Percentiles rank a stretch among this genome's conserved stretches.
Conservation (phyloP, 2,113 vertebrate species). For the Octodon degus region DNA sequence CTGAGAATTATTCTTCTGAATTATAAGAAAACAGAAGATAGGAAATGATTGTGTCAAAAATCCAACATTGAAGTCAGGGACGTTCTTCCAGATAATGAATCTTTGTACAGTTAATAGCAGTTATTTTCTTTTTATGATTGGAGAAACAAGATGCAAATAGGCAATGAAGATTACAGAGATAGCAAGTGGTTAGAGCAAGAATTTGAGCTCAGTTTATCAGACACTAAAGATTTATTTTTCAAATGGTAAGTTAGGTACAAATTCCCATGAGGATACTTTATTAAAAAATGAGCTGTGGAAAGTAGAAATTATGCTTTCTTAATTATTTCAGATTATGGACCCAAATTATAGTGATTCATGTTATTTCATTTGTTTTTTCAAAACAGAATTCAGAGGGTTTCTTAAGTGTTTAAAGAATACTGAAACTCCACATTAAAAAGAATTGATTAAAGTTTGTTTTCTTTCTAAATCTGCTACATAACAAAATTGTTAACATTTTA, state of each 20-base stretch:
- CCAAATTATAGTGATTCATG: slow-evolving; percentile 1
- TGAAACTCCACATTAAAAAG: background rate
- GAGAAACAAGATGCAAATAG: background rate
- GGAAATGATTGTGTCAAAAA: background rate
- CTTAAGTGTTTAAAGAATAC: background rate
- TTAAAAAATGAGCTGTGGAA: slow-evolving; percentile 17
- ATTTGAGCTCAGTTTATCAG: background rate
- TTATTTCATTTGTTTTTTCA: slow-evolving; percentile 27
- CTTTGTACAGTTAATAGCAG: background rate
- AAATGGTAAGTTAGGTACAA: background rate
- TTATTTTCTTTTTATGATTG: background rate
- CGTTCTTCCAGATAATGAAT: background rate
- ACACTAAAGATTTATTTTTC: background rate
- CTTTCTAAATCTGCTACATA: background rate
- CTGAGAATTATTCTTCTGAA: slow-evolving; percentile 1
- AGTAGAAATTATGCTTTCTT: slow-evolving; percentile 26
- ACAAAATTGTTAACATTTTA: slow-evolving; percentile 5
- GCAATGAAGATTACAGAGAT: background rate
- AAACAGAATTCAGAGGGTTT: slow-evolving; percentile 20
- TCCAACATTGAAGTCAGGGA: background rate
- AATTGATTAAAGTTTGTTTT: slow-evolving; percentile 44
- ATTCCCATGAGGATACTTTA: background rate
- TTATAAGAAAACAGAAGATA: background rate
- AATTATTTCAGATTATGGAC: slow-evolving; percentile 28
- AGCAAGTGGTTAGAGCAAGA: background rate